These are phyloP conservation scores for Acrocyrtus sp. DNA, from an alignment of 2,888 invertebrate species.

Conservation along the genomic window DNA sequence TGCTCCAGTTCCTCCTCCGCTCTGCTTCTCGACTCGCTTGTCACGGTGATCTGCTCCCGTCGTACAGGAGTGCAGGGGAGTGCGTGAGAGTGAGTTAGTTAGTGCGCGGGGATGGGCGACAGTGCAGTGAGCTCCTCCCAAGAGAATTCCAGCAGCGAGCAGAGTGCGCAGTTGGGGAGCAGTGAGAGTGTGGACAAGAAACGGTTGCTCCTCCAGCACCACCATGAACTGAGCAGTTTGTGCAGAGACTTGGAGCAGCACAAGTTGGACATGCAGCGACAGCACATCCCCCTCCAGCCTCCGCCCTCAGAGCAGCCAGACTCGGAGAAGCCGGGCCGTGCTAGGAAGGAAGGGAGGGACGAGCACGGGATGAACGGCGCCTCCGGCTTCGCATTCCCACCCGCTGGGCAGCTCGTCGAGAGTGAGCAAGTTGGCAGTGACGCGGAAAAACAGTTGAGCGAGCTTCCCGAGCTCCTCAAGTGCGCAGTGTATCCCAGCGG, in stretches of 20 bases:
- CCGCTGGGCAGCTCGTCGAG: background rate
- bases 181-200: constrained; percentile 6
- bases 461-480: constrained; percentile 29
- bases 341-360: constrained; percentile 33
- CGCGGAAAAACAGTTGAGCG: constrained; percentile 20
- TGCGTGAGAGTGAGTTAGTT: background rate
- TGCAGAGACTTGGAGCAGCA: constrained; percentile 37
- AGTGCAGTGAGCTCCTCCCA: constrained; percentile 1
- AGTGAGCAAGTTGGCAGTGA: constrained; percentile 31
- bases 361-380: constrained; percentile 38
- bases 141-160: background rate
- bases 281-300: constrained; percentile 33
- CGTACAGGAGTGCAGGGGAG: too few species aligned
- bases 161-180: background rate
- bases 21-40: too few species aligned
- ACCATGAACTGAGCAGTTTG: constrained; percentile 34
- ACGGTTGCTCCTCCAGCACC: constrained; percentile 27
- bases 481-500: constrained; percentile 28
- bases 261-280: constrained; percentile 43
- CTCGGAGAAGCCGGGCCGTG: background rate
- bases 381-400: background rate
- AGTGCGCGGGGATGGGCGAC: constrained; percentile 46
- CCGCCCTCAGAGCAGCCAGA: background rate
- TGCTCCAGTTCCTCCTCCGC: background rate
- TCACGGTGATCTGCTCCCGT: too few species aligned